Conservation (phyloP, 2,113 vertebrate genomes). For the Nyctereutes procyonoides region DNA sequence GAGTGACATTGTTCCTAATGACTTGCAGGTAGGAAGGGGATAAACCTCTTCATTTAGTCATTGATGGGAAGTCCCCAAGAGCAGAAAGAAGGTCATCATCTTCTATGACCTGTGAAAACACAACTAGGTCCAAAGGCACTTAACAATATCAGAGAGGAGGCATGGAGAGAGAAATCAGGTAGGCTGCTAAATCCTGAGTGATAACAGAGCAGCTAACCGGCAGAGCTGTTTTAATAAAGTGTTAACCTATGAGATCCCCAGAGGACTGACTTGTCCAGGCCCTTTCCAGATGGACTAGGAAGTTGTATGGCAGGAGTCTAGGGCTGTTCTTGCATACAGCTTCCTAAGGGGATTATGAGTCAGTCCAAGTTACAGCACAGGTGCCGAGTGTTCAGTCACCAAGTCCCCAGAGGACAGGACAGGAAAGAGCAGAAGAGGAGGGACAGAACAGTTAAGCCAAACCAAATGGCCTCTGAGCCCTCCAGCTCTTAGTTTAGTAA, state of each 20-base stretch:
- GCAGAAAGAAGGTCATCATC: not conserved
- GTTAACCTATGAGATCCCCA: not conserved
- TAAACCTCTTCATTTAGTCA: not conserved
- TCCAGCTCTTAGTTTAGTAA: not conserved
- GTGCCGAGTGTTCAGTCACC: not conserved
- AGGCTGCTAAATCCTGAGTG: not conserved
- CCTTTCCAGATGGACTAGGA: not conserved
- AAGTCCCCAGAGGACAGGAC: not conserved
- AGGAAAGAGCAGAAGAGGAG: not conserved
- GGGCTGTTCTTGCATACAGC: too few relatives aligned
- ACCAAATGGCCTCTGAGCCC: too few relatives aligned
- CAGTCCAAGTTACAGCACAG: not conserved
- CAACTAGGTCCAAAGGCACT: not conserved
- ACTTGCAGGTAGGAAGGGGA: not conserved
- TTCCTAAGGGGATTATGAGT: not conserved
- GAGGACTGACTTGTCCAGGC: not conserved
- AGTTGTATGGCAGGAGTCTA: not conserved
- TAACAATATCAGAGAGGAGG: not conserved
- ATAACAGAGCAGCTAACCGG: not conserved
- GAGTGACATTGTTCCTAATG: not conserved
- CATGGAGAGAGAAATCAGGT: not conserved
- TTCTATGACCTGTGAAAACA: not conserved
- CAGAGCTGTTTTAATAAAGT: not conserved
- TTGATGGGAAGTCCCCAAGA: fast-evolving
- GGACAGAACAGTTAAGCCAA: not conserved